phyloP scores from a whole-genome alignment of 2,888 invertebrate genomes.

The Zele albiditarsus region DNA sequence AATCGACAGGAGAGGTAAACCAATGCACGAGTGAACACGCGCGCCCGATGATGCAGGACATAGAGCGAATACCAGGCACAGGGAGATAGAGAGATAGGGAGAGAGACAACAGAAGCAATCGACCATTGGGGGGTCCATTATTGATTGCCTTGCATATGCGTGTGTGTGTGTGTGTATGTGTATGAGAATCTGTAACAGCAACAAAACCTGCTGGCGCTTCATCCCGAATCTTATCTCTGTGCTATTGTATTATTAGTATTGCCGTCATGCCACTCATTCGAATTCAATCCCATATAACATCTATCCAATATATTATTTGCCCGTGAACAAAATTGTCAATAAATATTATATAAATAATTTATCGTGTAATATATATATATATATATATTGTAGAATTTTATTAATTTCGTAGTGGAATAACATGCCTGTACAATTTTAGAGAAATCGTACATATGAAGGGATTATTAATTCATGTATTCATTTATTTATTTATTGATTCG shows the following conservation, averaged over 20 bases:
- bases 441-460: no score
- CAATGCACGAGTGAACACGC: slow-evolving; percentile 5
- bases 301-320: no score
- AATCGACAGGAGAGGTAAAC: neutral
- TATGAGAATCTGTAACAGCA: neutral
- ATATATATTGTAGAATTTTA: neutral
- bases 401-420: no score
- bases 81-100: neutral
- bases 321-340: neutral
- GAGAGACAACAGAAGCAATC: slow-evolving; percentile 14
- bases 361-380: neutral
- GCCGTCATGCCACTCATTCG: no score
- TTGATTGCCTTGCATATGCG: slow-evolving; percentile 13
- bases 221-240: neutral
- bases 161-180: slow-evolving; percentile 6
- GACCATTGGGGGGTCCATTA: slow-evolving; percentile 7
- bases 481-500: no score
- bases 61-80: neutral
- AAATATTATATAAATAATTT: neutral
- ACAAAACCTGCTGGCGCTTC: neutral
- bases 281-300: no score
- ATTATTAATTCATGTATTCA: no score
- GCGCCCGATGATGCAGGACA: neutral
- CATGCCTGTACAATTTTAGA: no score
- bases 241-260: neutral